Evolutionary conservation across 2,113 vertebrate genomes (phyloP), one percentile per base, ranked within the genome.

Genomic region (Anolis sagrei): DNA sequence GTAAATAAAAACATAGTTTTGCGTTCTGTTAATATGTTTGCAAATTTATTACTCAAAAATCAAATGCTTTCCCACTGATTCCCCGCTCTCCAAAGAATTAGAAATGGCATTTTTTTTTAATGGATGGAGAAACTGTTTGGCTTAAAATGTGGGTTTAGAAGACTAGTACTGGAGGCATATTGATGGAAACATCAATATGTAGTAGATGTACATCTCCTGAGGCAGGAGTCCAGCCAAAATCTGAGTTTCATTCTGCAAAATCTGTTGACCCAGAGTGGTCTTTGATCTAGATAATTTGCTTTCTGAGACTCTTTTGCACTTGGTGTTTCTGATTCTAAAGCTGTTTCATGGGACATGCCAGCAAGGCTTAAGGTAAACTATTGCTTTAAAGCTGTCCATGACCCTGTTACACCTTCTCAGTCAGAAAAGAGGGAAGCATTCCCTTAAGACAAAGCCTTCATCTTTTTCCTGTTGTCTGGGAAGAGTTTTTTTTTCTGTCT

Each of bases 361-460:
- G 70, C 54, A 66, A 36, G n/a, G 74, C 69, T 86, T 80, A 62
- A 79, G 69, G 34, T 58, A 75, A 29, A 39, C 49, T 66, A 79
- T 78, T 85, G 23, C 83, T 64, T 85, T 79, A 72, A 70, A 78
- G 76, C 54, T 39, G 69, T 58, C 64, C 18, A 27, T 74, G 68
- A 78, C 39, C 70, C 34, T 34, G 18, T 75, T 79, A 36, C 70
- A 81, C 61, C 21, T 80, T 69, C 61, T 79, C 34, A 84, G 44
- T 69, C 70, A 88, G 72, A 51, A 66, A 34, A 69, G 76, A 61
- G 73, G 2, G 3, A n/a, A 11, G 8, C 49, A 75, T 58, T 66
- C 69, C 32, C 77, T 48, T 39, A 79, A 68, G 61, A 66, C 32
- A 87, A 83, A 32, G 39, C 44, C n/a, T 19, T 75, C 79, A 9